Evolutionary conservation across 1,140 invertebrate species (phyloP), one percentile per base, ranked within the genome.

Genomic region (Galleria mellonella): DNA sequence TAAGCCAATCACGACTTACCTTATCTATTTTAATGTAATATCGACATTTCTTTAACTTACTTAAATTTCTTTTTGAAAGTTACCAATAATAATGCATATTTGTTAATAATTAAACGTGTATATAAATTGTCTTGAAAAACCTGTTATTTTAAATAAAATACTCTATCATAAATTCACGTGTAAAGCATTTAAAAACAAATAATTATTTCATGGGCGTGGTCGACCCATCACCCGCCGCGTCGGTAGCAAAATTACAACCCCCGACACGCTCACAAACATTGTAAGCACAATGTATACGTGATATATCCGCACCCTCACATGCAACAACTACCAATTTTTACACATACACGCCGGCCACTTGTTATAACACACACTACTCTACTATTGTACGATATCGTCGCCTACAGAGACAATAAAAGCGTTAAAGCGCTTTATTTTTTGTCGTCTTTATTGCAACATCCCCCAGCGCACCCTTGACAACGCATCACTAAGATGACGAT

Each of bases 391-490:
- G 52, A 65, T 71, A 76, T 64, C 64, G 61, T 69, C 51, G 55
- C 62, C 53, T 55, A 53, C 55, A 63, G 58, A 75, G 62, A 81
- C 71, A 82, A 78, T 78, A 62, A 57, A 56, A 59, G 47, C 62
- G 55, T 48, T 81, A 83, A 23, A 84, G 76, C 78, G 76, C 69
- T 79, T 83, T 84, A 83, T 57, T 71, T 84, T 84, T 82, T 73
- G 64, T 73, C 58, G 72, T 48, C 67, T 69, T 74, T 76, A 64
- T 66, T 37, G 65, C 48, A 50, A 55, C 56, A 45, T 55, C 63
- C 69, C 66, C 62, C 51, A 50, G 47, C 50, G 48, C 51, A 46
- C 37, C 47, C 41, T 51, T 55, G 42, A 66, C 45, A 31, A 55
- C 51, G 36, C 48, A 47, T 43, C 52, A 47, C 39, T 37, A 53